phyloP scores from a whole-genome alignment of 2,797 vertebrate species.

The Serranus cabrilla region DNA sequence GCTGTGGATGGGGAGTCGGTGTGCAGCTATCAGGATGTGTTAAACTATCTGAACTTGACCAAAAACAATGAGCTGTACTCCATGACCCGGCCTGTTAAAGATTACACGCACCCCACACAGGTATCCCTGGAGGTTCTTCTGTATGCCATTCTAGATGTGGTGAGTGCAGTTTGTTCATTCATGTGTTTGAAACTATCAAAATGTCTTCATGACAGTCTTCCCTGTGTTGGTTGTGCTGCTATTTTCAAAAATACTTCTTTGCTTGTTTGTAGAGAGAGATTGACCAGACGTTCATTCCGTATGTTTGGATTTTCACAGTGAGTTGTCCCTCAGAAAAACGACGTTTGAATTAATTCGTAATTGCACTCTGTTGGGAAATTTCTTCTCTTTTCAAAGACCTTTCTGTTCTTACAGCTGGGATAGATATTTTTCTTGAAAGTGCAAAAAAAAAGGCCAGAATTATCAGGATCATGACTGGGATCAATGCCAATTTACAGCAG shows the following conservation, averaged over 20 bases:
- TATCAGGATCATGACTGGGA: too few relatives aligned
- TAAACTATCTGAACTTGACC: slow-evolving; percentile 69
- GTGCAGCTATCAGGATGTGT: slow-evolving; percentile 72
- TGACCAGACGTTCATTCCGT: slow-evolving; percentile 71
- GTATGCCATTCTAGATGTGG: slow-evolving; percentile 71
- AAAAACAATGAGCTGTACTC: slow-evolving; percentile 63
- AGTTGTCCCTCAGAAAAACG: slow-evolving; percentile 22
- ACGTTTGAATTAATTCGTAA: too few relatives aligned
- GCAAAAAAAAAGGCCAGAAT: too few relatives aligned
- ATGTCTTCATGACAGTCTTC: background rate
- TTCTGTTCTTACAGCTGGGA: too few relatives aligned
- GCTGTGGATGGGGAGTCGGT: background rate
- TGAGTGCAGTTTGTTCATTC: slow-evolving; percentile 21
- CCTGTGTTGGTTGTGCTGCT: background rate
- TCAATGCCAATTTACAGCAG: too few relatives aligned
- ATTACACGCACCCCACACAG: slow-evolving; percentile 59
- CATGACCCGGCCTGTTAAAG: slow-evolving; percentile 65
- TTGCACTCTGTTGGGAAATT: too few relatives aligned
- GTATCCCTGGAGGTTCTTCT: slow-evolving; percentile 53
- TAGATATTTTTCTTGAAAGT: too few relatives aligned
- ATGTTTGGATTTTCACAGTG: slow-evolving; percentile 64
- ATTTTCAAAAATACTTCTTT: slow-evolving; percentile 20
- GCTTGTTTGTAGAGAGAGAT: slow-evolving; percentile 58
- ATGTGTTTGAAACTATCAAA: too few relatives aligned
- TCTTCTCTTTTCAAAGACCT: too few relatives aligned